Evolutionary conservation across 2,113 vertebrate genomes (phyloP).

Genomic region (Chamaea fasciata): DNA sequence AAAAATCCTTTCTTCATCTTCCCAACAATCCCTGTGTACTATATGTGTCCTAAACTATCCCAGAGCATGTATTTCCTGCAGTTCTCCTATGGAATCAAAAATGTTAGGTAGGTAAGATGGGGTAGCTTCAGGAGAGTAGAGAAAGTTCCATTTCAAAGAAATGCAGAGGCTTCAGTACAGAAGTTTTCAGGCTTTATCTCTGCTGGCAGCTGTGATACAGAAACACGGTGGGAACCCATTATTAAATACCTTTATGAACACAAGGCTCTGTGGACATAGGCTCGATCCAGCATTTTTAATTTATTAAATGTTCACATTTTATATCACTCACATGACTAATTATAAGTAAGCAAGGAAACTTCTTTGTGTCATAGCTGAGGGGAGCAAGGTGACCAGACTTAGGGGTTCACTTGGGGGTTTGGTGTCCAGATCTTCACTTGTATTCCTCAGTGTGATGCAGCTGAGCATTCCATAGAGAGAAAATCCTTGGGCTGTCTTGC

Average conservation of each 20-base stretch:
- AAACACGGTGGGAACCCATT: background rate
- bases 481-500: background rate
- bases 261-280: background rate
- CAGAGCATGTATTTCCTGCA: background rate
- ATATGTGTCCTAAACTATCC: background rate
- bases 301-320: background rate
- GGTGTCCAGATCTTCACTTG: background rate
- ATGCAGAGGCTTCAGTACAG: background rate
- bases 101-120: background rate
- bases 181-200: background rate
- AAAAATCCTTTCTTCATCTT: background rate
- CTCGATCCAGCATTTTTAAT: background rate
- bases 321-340: rapidly evolving
- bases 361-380: background rate
- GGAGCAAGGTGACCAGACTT: background rate
- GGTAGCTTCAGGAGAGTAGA: background rate
- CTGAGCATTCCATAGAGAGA: background rate
- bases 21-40: background rate
- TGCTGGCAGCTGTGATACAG: background rate
- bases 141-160: background rate
- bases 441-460: background rate
- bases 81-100: background rate
- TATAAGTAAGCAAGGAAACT: too few relatives aligned
- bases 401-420: background rate
- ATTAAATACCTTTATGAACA: background rate